Base-by-base conservation (phyloP, 2,888 invertebrate species). In the Silvanus unidentatus region DNA sequence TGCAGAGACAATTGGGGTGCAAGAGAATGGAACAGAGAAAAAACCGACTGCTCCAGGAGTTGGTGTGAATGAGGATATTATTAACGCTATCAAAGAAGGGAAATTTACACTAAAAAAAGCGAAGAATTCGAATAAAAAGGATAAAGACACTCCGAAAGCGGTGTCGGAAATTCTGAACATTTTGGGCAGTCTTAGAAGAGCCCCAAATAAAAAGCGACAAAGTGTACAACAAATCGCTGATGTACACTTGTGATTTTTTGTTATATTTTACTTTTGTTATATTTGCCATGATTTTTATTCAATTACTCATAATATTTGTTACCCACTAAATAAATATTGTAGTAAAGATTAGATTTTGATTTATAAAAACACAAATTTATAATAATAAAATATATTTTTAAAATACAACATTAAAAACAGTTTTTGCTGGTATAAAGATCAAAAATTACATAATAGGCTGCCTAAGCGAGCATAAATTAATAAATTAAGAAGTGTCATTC, bases 31-130 rank as follows among this genome's bases (percentile, higher is more conserved):
- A 30, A 16, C 34, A 1, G 32, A 40, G 9, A 40, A 40, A 15
- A 16, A 13, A 37, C 15, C 5, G n/a, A 14, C 37, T 4, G 32
- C 32, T 8, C 11, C 32, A 8, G 32, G 6, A 5, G 46, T 48
- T 5, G 43, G 41, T 2, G 85, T 86, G 54, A 69, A 68, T 43
- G 84, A 85, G 62, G 84, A 85, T 12, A 83, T 86, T 53, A 85
- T 86, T 10, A 85, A 84, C 65, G 84, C 85, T 63, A 85, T 86
- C 40, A 86, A 86, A 67, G 82, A 84, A 12, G 86, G 86, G 28
- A 79, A 82, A 57, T 86, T 86, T 69, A 84, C 83, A 0, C 70
- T 86, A 15, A 82, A 83, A 39, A 81, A 79, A 67, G 68, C 77
- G 27, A 77, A 77, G 55, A 73, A 75, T 50, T 55, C 54, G 30